Percentiles rank a stretch among this genome's conserved stretches.
phyloP scores from a whole-genome alignment of 2,113 vertebrate genomes.

The Ranitomeya variabilis region DNA sequence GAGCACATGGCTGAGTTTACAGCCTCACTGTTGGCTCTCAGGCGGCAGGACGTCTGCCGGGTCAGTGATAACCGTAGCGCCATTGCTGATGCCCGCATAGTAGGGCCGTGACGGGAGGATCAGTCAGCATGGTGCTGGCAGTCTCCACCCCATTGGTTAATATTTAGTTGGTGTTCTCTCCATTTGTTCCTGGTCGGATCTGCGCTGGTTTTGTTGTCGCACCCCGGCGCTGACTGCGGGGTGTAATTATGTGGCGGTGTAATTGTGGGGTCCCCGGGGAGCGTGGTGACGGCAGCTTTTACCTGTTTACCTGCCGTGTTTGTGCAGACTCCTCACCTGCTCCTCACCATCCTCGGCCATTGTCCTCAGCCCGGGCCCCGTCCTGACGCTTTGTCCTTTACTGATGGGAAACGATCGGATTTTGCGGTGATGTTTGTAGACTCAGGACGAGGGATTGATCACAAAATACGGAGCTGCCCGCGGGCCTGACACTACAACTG shows the following conservation, averaged over 20 bases:
- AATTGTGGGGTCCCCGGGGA: constrained; percentile 11
- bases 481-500: not conserved
- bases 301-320: not conserved
- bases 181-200: too few species aligned
- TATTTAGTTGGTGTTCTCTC: too few species aligned
- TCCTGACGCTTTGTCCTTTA: not conserved
- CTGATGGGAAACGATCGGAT: not conserved
- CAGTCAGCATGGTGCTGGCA: too few species aligned
- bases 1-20: too few species aligned
- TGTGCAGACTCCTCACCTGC: constrained; percentile 4
- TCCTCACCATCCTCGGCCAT: not conserved
- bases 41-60: not conserved
- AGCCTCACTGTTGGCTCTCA: not conserved
- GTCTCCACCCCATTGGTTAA: too few species aligned
- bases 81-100: not conserved
- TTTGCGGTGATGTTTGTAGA: not conserved
- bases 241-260: not conserved
- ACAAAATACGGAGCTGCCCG: not conserved
- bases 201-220: not conserved
- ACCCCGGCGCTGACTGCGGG: not conserved
- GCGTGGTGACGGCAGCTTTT: not conserved
- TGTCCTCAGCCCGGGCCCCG: not conserved
- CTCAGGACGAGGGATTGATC: not conserved
- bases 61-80: not conserved
- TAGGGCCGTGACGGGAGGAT: too few species aligned